These are phyloP conservation scores for Melanotus villosus DNA, from an alignment of 2,888 invertebrate genomes.

Conservation along the genomic window DNA sequence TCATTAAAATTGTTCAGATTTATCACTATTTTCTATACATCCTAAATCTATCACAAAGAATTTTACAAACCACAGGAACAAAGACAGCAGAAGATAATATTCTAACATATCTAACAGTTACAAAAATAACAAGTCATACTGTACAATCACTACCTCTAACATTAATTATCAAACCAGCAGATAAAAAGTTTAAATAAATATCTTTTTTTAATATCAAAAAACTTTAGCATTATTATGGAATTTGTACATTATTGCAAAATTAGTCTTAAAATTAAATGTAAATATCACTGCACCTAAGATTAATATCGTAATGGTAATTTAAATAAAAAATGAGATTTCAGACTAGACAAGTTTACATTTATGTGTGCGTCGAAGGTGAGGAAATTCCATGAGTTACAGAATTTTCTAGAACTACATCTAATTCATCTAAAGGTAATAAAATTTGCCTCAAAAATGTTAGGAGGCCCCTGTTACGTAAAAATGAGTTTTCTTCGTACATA, in stretches of 20 bases:
- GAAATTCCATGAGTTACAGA: conserved; percentile 82
- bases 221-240: conserved; percentile 13
- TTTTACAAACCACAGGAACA: conserved; percentile 40
- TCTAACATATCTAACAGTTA: conserved; percentile 32
- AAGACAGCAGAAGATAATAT: conserved; percentile 25
- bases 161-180: conserved; percentile 11
- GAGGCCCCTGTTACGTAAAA: conserved; percentile 88
- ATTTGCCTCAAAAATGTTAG: conserved; percentile 92
- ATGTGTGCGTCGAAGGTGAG: conserved; percentile 55
- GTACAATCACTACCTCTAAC: conserved; percentile 23
- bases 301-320: conserved; percentile 43
- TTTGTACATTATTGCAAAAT: conserved; percentile 43
- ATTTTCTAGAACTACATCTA: conserved; percentile 89
- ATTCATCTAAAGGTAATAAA: conserved; percentile 90
- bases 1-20: background rate
- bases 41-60: conserved; percentile 42
- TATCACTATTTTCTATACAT: conserved; percentile 5
- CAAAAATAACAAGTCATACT: conserved; percentile 42
- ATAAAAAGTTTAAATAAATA: conserved; percentile 34
- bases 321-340: conserved; percentile 25
- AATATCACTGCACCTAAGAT: conserved; percentile 40
- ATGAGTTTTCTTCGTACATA: conserved; percentile 97
- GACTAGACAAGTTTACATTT: conserved; percentile 34
- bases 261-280: conserved; percentile 34
- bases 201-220: conserved; percentile 36